Base-by-base conservation (phyloP, 2,888 invertebrate species). In the Iphiclides podalirius region DNA sequence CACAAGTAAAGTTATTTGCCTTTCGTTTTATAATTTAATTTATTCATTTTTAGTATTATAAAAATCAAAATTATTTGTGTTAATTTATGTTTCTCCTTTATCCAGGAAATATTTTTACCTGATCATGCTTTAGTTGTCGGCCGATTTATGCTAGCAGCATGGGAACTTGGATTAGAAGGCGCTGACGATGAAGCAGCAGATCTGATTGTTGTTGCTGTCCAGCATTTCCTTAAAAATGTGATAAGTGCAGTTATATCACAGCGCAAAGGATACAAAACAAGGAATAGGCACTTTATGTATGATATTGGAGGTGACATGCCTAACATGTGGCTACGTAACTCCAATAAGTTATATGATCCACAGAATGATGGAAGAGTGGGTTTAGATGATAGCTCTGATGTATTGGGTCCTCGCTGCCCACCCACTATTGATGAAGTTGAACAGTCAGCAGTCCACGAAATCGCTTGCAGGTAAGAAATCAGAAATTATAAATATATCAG, bases 141-240 rank as follows among this genome's bases (percentile, higher is more conserved):
- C 0, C 89, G 96, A 52, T 92, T 97, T 62, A 92, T 96, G 77
- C 90, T 97, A 7, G 93, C 94, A 2, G 96, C 96, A 4, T 97
- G 97, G 97, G 96, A 97, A 67, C 91, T 93, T 40, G 96, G 96
- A 0, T 90, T 98, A 34, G 94, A 96, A 59, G 95, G 95, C 4
- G 95, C 95, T 2, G 95, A 96, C 54, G 95, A 96, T 65, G 92
- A 91, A 55, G 95, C 96, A 2, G 94, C 96, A 0, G 94, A 95
- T 54, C 88, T 95, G n/a, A 90, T 97, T 40, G 93, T 95, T 31
- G 92, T 93, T 36, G 95, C 96, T 1, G 94, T 96, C 1, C 85
- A 93, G 86, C 91, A 92, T 54, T 94, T 96, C 65, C 88, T 97
- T 1, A 96, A 96, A 72, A 95, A 95, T 69, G 91, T 97, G 7